These are phyloP conservation scores for Montipora sp. DNA, from an alignment of 64 coral and sea anemone species.

Conservation along the genomic window DNA sequence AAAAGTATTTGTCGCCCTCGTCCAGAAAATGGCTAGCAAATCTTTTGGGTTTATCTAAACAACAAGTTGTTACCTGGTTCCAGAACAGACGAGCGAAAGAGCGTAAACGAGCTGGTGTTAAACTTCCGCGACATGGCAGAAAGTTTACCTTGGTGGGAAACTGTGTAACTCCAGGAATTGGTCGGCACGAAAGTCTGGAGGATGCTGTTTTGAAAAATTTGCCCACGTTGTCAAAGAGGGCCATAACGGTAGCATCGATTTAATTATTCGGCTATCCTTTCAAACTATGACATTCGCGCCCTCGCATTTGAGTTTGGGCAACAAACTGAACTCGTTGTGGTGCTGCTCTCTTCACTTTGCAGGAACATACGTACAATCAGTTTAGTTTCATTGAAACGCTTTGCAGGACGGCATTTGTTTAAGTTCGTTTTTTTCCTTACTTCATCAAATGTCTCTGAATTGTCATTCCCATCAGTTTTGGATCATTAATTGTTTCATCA, in stretches of 20 bases:
- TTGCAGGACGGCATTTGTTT: too few species aligned
- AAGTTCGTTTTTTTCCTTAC: too few species aligned
- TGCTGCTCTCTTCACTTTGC: too few species aligned
- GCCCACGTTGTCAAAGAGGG: too few species aligned
- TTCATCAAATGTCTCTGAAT: too few species aligned
- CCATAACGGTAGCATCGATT: too few species aligned
- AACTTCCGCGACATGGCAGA: background rate
- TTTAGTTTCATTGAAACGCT: too few species aligned
- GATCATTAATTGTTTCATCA: background rate
- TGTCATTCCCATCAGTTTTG: background rate
- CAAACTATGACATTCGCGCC: too few species aligned
- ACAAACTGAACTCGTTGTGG: too few species aligned
- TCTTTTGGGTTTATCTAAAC: conserved; percentile 8
- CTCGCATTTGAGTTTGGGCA: too few species aligned
- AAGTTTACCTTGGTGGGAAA: background rate
- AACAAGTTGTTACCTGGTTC: conserved; percentile 39
- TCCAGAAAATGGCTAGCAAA: conserved; percentile 24
- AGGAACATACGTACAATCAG: too few species aligned
- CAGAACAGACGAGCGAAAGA: conserved; percentile 23
- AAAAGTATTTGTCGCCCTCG: conserved; percentile 9
- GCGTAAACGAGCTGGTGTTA: conserved; percentile 11
- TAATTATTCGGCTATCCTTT: too few species aligned
- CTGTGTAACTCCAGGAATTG: background rate
- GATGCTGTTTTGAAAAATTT: background rate
- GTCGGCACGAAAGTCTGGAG: background rate